These are phyloP conservation scores for Spilarctia lutea DNA, from an alignment of 2,888 invertebrate genomes.

Conservation along the genomic window DNA sequence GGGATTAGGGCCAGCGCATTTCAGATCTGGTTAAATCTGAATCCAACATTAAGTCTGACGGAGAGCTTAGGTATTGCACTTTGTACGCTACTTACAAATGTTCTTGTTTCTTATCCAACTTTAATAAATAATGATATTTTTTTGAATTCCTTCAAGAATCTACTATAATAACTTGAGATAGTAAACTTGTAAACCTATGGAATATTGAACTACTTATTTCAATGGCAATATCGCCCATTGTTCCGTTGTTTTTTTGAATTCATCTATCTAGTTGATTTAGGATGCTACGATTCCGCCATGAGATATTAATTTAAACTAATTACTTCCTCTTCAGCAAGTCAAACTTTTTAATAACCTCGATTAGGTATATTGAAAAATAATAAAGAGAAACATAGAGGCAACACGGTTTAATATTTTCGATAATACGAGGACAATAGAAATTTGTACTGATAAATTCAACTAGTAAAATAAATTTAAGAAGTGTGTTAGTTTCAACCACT, in stretches of 20 bases:
- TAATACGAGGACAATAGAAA: too few species aligned
- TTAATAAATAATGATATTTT: constrained; percentile 23
- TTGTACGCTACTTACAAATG: constrained; percentile 56
- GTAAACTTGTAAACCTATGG: background rate
- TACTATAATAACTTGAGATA: background rate
- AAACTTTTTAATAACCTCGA: too few species aligned
- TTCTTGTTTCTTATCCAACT: constrained; percentile 31
- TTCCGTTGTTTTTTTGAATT: background rate
- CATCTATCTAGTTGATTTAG: too few species aligned
- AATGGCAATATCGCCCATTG: background rate
- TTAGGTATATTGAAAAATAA: too few species aligned
- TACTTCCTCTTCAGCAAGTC: too few species aligned
- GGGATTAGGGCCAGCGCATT: constrained; percentile 84
- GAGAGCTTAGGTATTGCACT: constrained; percentile 75
- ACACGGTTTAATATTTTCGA: too few species aligned
- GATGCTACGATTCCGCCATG: too few species aligned
- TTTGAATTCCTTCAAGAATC: background rate
- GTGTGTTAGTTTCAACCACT: too few species aligned
- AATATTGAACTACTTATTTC: background rate
- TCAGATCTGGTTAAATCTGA: constrained; percentile 81
- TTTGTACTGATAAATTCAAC: too few species aligned
- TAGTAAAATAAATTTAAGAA: too few species aligned
- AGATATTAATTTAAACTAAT: too few species aligned
- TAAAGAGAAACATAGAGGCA: too few species aligned
- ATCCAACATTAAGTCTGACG: constrained; percentile 78